Evolutionary conservation across 2,797 vertebrate genomes (phyloP).

Genomic region (Takifugu rubripes): DNA sequence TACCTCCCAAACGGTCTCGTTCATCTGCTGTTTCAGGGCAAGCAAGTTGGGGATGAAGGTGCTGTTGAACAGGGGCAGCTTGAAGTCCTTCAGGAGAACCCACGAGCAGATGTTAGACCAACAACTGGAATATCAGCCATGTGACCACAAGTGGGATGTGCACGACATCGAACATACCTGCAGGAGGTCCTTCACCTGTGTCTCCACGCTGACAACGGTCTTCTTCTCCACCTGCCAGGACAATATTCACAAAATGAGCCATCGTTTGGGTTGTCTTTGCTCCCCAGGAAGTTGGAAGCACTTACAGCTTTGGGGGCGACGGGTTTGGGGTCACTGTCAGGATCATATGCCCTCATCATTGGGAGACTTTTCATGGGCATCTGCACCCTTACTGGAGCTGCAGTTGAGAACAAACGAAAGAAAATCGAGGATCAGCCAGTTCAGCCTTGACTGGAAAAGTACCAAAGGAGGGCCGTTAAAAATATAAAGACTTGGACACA

Average conservation of each 20-base stretch:
- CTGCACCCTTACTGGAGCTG: conserved; percentile 55
- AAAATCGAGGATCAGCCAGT: background rate
- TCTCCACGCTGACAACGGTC: conserved; percentile 68
- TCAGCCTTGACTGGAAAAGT: background rate
- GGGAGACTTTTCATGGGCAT: conserved; percentile 70
- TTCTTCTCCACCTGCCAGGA: conserved; percentile 57
- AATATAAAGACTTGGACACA: too few relatives aligned
- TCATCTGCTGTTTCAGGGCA: conserved; percentile 68
- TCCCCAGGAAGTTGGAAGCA: background rate
- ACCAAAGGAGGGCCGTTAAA: too few relatives aligned
- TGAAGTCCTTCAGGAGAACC: conserved; percentile 40
- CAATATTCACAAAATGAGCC: background rate
- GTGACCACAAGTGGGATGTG: background rate
- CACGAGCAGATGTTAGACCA: background rate
- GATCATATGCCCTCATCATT: conserved; percentile 48
- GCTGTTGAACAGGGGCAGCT: conserved; percentile 78
- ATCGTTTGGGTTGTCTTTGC: background rate
- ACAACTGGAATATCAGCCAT: background rate
- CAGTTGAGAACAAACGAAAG: conserved; percentile 2
- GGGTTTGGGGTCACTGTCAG: conserved; percentile 1
- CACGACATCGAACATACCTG: conserved; percentile 64
- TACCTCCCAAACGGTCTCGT: conserved; percentile 79
- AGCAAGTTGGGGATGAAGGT: conserved; percentile 76
- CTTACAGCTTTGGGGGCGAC: conserved; percentile 40
- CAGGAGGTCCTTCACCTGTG: conserved; percentile 80